Percentiles rank a stretch among this genome's conserved stretches.
These are phyloP conservation scores for Brachymystax lenok DNA, from an alignment of 2,797 vertebrate species.

Conservation along the genomic window DNA sequence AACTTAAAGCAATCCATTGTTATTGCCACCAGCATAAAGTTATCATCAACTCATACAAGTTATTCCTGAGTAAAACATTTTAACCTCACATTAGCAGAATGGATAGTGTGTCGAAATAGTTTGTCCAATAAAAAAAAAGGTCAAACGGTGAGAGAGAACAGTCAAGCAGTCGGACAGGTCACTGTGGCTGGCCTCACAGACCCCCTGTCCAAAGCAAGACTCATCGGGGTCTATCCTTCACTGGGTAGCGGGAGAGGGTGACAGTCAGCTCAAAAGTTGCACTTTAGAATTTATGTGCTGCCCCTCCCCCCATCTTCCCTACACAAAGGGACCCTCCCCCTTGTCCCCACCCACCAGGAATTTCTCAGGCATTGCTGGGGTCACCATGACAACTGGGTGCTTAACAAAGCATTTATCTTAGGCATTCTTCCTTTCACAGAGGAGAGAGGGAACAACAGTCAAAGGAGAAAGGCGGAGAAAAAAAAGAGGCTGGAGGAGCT, in stretches of 20 bases:
- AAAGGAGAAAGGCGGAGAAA: constrained; percentile 52
- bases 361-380: constrained; percentile 79
- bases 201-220: constrained; percentile 33
- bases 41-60: neutral
- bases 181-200: constrained; percentile 50
- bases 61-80: no score
- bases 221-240: constrained; percentile 50
- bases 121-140: constrained; percentile 46
- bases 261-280: constrained; percentile 53
- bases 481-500: constrained; percentile 56
- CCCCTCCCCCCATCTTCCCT: constrained; percentile 59
- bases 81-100: no score
- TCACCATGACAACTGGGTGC: constrained; percentile 84
- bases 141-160: constrained; percentile 30
- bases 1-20: neutral
- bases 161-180: constrained; percentile 47
- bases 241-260: constrained; percentile 50
- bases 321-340: constrained; percentile 73
- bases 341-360: constrained; percentile 78
- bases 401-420: constrained; percentile 89
- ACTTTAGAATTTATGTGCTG: constrained; percentile 72
- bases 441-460: constrained; percentile 59
- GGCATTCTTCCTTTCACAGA: constrained; percentile 80
- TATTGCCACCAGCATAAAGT: neutral
- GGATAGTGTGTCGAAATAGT: neutral